A percentile compares a stretch with the other conserved stretches of the same genome.
phyloP scores from a whole-genome alignment of 2,888 invertebrate genomes.

The Cactoblastis cactorum region DNA sequence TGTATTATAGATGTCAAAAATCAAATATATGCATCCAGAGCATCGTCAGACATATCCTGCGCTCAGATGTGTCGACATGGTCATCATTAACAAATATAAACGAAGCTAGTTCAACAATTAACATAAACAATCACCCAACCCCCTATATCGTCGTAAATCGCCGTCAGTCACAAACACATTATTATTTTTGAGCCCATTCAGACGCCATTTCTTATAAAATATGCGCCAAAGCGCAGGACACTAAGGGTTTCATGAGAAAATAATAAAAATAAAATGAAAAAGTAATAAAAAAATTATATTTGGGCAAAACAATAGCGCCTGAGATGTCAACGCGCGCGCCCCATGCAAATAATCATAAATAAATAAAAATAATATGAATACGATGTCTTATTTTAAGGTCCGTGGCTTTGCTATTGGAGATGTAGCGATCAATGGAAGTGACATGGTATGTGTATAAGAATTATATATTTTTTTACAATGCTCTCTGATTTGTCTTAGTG shows the following conservation, averaged over 20 bases:
- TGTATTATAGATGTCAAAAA: too few relatives aligned
- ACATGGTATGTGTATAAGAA: too few relatives aligned
- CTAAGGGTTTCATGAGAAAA: constrained; percentile 46
- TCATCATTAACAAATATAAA: neutral
- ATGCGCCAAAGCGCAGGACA: constrained; percentile 31
- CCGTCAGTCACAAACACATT: constrained; percentile 44
- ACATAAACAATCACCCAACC: constrained; percentile 37
- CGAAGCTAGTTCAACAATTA: constrained; percentile 10
- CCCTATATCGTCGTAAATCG: constrained; percentile 44
- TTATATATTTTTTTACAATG: too few relatives aligned
- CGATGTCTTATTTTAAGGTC: constrained; percentile 72
- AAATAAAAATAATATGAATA: constrained; percentile 75
- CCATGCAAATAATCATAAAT: constrained; percentile 61
- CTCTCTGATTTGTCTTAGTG: too few relatives aligned
- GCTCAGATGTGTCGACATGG: neutral
- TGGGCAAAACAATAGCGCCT: constrained; percentile 53
- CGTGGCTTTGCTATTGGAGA: constrained; percentile 40
- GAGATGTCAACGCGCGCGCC: constrained; percentile 50
- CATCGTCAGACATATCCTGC: neutral
- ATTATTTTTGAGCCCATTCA: constrained; percentile 63
- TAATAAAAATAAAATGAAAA: constrained; percentile 35
- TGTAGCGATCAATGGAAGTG: constrained; percentile 31
- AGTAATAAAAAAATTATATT: constrained; percentile 56
- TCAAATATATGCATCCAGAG: too few relatives aligned
- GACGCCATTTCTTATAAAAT: constrained; percentile 63